phyloP scores from a whole-genome alignment of 2,888 invertebrate species.

The Iphiclides podalirius region DNA sequence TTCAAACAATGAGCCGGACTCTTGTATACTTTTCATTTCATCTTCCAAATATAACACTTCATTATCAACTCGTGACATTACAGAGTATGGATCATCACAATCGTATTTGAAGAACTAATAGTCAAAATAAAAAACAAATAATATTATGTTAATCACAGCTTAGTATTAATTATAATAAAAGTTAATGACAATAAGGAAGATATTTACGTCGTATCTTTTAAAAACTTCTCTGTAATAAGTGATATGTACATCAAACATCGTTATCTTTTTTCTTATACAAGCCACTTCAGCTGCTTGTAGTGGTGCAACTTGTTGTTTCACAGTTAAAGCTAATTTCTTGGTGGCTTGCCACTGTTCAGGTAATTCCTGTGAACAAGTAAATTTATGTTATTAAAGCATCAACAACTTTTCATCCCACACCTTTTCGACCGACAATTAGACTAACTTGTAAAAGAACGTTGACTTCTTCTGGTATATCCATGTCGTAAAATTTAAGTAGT shows the following conservation, averaged over 20 bases:
- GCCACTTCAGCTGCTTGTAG: conserved; percentile 96
- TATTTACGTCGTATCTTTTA: conserved; percentile 81
- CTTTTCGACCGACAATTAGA: too few relatives aligned
- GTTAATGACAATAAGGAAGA: conserved; percentile 4
- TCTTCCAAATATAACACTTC: conserved; percentile 90
- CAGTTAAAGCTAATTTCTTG: conserved; percentile 93
- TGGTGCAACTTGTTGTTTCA: conserved; percentile 97
- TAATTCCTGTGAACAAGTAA: conserved; percentile 82
- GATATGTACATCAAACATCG: conserved; percentile 91
- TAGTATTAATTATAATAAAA: not conserved
- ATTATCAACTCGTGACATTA: conserved; percentile 87
- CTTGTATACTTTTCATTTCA: conserved; percentile 92
- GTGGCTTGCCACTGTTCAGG: conserved; percentile 98
- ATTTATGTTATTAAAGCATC: too few relatives aligned
- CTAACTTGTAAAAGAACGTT: conserved; percentile 90
- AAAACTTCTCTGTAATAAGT: conserved; percentile 93
- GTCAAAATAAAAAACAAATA: not conserved
- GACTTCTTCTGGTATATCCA: conserved; percentile 97
- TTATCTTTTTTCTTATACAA: conserved; percentile 91
- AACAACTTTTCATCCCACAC: too few relatives aligned
- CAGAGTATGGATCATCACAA: conserved; percentile 86
- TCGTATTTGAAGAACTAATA: conserved; percentile 85
- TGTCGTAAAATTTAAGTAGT: conserved; percentile 94
- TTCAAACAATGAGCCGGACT: conserved; percentile 96
- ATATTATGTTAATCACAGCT: not conserved